Evolutionary conservation across 2,888 invertebrate species (phyloP).

Genomic region (Herminia tarsipennalis): DNA sequence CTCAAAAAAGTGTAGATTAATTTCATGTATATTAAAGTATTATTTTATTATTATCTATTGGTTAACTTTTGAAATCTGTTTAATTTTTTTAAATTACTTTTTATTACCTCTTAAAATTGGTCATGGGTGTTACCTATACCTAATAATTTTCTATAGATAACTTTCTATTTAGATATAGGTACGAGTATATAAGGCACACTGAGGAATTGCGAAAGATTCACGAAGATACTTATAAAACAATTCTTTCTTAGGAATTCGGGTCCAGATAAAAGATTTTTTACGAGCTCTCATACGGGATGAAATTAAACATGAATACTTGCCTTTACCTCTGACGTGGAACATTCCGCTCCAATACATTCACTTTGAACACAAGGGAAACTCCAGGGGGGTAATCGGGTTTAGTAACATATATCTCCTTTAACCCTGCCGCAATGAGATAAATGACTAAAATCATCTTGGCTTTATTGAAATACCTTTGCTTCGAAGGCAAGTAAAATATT

Average conservation of each 20-base stretch:
- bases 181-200: conserved; percentile 1
- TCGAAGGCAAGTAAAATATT: conserved; percentile 29
- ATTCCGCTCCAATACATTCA: conserved; percentile 79
- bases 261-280: conserved; percentile 75
- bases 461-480: conserved; percentile 51
- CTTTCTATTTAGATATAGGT: too few species aligned
- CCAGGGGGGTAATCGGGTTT: conserved; percentile 72
- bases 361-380: conserved; percentile 80
- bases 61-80: too few species aligned
- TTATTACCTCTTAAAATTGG: too few species aligned
- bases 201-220: conserved; percentile 14
- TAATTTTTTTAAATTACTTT: too few species aligned
- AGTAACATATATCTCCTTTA: conserved; percentile 62
- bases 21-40: too few species aligned
- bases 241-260: conserved; percentile 69
- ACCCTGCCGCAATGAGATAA: conserved; percentile 61
- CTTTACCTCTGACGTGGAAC: conserved; percentile 81
- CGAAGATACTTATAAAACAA: conserved; percentile 28
- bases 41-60: too few species aligned
- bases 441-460: conserved; percentile 58
- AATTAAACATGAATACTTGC: conserved; percentile 84
- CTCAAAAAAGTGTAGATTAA: too few species aligned
- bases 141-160: too few species aligned
- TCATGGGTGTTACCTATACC: too few species aligned
- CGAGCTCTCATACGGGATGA: conserved; percentile 68